Conservation (phyloP, 1,140 invertebrate genomes). For the Armadillidium nasatum region DNA sequence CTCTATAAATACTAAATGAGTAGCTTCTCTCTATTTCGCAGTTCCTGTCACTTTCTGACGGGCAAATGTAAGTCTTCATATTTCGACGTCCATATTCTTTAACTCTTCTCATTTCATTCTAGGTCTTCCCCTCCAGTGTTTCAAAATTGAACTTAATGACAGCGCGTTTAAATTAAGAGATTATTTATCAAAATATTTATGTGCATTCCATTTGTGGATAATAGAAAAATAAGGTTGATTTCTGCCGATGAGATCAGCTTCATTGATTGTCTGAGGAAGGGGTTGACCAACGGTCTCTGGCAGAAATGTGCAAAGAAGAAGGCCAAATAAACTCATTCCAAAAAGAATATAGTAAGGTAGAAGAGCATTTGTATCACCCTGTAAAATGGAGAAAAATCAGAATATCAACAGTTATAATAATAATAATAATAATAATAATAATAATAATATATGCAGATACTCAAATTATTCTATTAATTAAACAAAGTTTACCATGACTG, state of each 20-base stretch:
- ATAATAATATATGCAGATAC: neutral
- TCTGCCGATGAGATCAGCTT: conserved; percentile 37
- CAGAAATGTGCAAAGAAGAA: conserved; percentile 39
- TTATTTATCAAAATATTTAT: conserved; percentile 7
- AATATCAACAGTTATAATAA: neutral
- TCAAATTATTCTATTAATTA: neutral
- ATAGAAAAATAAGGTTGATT: conserved; percentile 25
- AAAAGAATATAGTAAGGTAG: conserved; percentile 42
- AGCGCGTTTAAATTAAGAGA: too few species aligned
- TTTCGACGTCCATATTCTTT: too few species aligned
- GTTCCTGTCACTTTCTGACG: too few species aligned
- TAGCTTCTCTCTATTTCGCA: too few species aligned
- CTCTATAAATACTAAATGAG: too few species aligned
- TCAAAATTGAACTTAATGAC: too few species aligned
- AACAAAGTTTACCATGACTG: neutral
- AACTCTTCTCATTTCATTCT: too few species aligned
- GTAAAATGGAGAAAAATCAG: neutral
- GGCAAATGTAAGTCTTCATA: too few species aligned
- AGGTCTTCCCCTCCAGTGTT: too few species aligned
- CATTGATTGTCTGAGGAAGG: conserved; percentile 46
- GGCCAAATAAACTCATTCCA: conserved; percentile 40
- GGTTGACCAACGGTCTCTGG: conserved; percentile 46
- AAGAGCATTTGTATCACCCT: conserved; percentile 26
- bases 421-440: neutral
- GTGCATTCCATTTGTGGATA: conserved; percentile 26